phyloP scores from a whole-genome alignment of 2,888 invertebrate species.

The Gerris lacustris region DNA sequence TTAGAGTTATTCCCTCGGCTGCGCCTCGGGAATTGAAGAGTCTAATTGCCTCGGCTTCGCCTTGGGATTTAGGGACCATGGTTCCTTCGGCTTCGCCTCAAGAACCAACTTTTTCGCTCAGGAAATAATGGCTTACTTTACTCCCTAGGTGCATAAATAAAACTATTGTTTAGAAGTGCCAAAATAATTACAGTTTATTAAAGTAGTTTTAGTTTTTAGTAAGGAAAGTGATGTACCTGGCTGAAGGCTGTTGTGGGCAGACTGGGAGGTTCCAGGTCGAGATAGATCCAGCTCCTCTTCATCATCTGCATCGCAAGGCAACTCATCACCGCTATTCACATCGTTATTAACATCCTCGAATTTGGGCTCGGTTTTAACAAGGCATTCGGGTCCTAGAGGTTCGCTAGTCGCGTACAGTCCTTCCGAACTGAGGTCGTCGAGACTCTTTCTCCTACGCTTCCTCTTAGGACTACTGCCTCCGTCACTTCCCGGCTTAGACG shows the following conservation, averaged over 20 bases:
- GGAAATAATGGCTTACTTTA: no score
- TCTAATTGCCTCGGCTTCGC: no score
- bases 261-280: conserved; percentile 52
- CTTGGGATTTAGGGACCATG: no score
- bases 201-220: no score
- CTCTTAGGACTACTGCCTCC: conserved; percentile 16
- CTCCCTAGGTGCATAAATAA: no score
- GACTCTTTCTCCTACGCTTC: neutral
- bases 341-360: conserved; percentile 40
- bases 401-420: conserved; percentile 18
- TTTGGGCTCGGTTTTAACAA: conserved; percentile 16
- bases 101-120: no score
- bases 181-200: no score
- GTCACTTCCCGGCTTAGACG: conserved; percentile 17
- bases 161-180: no score
- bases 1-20: no score
- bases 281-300: conserved; percentile 54
- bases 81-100: no score
- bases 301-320: conserved; percentile 56
- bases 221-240: neutral
- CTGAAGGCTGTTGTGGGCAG: conserved; percentile 37
- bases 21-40: no score
- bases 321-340: conserved; percentile 68
- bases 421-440: neutral
- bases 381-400: conserved; percentile 14